Base-by-base conservation (phyloP, 2,888 invertebrate species). In the Schizotus pectinicornis region DNA sequence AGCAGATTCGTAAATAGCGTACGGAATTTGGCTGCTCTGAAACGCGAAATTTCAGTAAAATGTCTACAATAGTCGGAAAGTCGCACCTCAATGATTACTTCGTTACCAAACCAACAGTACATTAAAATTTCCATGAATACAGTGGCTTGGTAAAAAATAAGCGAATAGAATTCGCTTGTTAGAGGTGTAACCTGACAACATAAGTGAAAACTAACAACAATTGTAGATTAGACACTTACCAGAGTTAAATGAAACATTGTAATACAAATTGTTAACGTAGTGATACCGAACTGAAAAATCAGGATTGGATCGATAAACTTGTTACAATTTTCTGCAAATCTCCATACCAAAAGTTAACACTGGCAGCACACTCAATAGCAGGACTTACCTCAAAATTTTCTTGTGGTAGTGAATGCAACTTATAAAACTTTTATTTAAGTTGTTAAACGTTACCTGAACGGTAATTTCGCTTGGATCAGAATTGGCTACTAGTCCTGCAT, bases 51-150 rank as follows among this genome's bases (percentile, higher is more conserved):
- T 12, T 47, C 37, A n/a, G 22, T n/a, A 31, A 22, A 22, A 22
- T 32, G 31, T 39, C 11, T 14, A n/a, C n/a, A n/a, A n/a, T n/a
- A n/a, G n/a, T n/a, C n/a, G n/a, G n/a, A n/a, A n/a, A n/a, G n/a
- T n/a, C n/a, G 22, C 42, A 56, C 56, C 33, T 56, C 36, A 7
- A 49, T 6, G 8, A 36, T n/a, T 5, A 56, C 50, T 50, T 50
- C 38, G 31, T 56, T 50, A 2, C 56, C 50, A 11, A 56, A 45
- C 56, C 56, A 56, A 8, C 43, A 50, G 11, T 49, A 56, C 33
- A 42, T 49, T 1, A 49, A 43, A 8, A 56, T 37, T 49, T 56
- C 31, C 7, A 31, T 8, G 1, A 56, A 31, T 5, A 14, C 9
- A 9, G 11, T 48, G 0, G 30, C 0, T 41, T 33, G 35, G 30